These are phyloP conservation scores for Littorina saxatilis DNA, from an alignment of 1,140 invertebrate genomes.

Conservation along the genomic window DNA sequence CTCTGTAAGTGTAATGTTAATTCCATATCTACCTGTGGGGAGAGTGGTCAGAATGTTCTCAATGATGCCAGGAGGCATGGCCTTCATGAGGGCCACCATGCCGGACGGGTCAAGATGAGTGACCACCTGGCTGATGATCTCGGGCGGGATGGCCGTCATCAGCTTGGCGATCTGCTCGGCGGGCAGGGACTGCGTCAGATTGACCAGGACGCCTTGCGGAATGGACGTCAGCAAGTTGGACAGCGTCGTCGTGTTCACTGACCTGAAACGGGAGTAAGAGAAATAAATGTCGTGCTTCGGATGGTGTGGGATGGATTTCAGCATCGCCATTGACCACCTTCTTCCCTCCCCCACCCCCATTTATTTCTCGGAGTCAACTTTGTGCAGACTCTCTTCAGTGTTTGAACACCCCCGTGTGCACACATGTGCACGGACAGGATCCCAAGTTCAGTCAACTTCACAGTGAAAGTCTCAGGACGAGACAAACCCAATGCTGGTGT, in stretches of 20 bases:
- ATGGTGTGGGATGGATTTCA: no score
- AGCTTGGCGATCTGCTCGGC: conserved; percentile 36
- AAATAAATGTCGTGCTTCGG: no score
- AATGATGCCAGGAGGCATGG: conserved; percentile 27
- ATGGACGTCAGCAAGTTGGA: conserved; percentile 33
- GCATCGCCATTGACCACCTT: no score
- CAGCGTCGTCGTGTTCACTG: conserved; percentile 26
- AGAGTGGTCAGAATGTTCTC: conserved; percentile 32
- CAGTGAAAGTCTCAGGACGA: no score
- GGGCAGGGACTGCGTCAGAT: conserved; percentile 32
- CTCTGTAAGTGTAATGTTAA: no score
- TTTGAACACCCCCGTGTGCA: no score
- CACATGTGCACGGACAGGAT: no score
- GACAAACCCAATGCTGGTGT: no score
- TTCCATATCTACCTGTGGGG: conserved; percentile 18
- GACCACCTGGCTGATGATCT: conserved; percentile 30
- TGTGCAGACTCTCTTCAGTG: no score
- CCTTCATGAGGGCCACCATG: conserved; percentile 37
- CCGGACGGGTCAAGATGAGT: conserved; percentile 15
- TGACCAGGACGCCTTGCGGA: conserved; percentile 28
- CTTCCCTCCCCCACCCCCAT: no score
- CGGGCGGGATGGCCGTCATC: conserved; percentile 27
- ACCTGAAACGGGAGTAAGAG: not conserved
- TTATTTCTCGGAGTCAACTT: no score
- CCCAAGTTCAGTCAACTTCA: no score